Evolutionary conservation across 2,797 vertebrate genomes (phyloP).

Genomic region (Cirrhinus molitorella): DNA sequence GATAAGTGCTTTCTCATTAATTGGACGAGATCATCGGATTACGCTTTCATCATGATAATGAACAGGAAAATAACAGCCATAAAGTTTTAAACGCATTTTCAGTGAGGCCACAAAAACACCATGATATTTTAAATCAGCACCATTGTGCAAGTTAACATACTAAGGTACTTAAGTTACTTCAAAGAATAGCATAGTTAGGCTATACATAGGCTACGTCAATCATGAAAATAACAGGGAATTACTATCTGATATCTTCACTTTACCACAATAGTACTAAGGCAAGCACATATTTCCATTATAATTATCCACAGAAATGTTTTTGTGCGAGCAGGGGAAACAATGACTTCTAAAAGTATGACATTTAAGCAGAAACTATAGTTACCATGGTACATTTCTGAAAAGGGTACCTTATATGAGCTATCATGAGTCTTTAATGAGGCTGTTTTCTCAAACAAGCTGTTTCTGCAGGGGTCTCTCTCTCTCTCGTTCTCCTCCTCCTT

Average conservation of each 20-base stretch:
- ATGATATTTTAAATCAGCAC: background rate
- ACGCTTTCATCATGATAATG: conserved; percentile 13
- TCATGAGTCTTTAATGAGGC: conserved; percentile 12
- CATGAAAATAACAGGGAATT: no score
- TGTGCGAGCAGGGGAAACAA: background rate
- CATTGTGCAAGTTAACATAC: background rate
- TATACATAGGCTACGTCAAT: background rate
- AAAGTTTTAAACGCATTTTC: background rate
- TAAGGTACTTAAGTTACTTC: background rate
- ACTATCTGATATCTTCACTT: background rate
- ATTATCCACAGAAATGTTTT: background rate
- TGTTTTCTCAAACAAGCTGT: conserved; percentile 2
- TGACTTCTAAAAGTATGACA: background rate
- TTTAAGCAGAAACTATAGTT: background rate
- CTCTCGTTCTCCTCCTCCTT: background rate
- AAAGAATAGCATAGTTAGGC: background rate
- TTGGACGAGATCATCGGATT: conserved; percentile 15
- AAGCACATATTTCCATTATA: background rate
- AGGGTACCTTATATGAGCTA: background rate
- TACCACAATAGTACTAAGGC: background rate
- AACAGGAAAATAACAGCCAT: background rate
- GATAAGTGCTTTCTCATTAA: conserved; percentile 35
- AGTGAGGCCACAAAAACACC: background rate
- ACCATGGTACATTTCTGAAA: conserved; percentile 9
- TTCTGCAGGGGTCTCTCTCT: background rate